phyloP scores from a whole-genome alignment of 2,888 invertebrate genomes.

The Falcaria lacertinaria region DNA sequence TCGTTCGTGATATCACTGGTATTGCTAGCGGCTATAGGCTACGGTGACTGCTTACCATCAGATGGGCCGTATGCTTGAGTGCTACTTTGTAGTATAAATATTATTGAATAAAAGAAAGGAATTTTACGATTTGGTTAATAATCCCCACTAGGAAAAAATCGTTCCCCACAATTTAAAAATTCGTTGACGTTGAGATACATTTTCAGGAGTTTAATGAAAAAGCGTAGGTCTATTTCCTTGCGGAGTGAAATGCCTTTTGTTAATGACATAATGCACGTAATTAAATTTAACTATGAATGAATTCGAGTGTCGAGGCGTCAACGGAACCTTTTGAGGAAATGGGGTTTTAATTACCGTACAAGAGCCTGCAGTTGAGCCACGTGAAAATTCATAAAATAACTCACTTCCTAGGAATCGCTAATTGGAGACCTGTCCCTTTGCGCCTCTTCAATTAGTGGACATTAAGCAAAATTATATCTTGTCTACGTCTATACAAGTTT shows the following conservation, averaged over 20 bases:
- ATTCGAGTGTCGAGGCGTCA: neutral
- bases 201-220: neutral
- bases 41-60: too few relatives aligned
- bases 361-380: constrained; percentile 43
- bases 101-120: too few relatives aligned
- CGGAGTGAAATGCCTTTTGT: neutral
- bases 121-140: too few relatives aligned
- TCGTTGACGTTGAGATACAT: too few relatives aligned
- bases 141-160: too few relatives aligned
- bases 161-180: too few relatives aligned
- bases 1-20: too few relatives aligned
- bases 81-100: too few relatives aligned
- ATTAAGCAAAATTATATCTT: constrained; percentile 44
- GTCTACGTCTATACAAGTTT: constrained; percentile 36
- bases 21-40: too few relatives aligned
- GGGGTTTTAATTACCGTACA: constrained; percentile 51
- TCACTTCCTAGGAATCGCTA: constrained; percentile 29
- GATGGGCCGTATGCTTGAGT: too few relatives aligned
- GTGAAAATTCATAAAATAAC: constrained; percentile 43
- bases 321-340: constrained; percentile 37
- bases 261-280: neutral
- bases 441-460: constrained; percentile 38
- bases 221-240: neutral
- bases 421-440: constrained; percentile 47
- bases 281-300: neutral